Conservation (phyloP, 2,797 vertebrate species). For the Diplodus puntazzo region DNA sequence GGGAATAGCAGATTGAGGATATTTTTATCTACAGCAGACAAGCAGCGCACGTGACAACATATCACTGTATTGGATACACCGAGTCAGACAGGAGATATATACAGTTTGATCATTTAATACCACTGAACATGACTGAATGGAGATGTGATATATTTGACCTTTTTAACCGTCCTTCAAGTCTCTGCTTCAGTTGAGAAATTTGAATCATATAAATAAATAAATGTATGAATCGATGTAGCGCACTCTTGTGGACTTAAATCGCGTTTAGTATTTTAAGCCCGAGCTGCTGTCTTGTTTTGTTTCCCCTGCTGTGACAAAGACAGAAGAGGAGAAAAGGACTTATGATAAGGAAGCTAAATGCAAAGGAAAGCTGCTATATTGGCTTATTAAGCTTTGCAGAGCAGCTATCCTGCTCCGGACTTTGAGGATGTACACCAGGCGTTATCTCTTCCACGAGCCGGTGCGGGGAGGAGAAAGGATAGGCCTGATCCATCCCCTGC, state of each 20-base stretch:
- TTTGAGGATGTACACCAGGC: conserved; percentile 69
- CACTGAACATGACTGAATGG: conserved; percentile 14
- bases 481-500: conserved; percentile 70
- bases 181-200: conserved; percentile 14
- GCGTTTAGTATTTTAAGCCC: conserved; percentile 21
- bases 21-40: conserved; percentile 19
- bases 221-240: conserved; percentile 17
- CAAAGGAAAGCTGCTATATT: conserved; percentile 63
- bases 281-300: conserved; percentile 32
- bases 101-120: background rate
- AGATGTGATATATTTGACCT: conserved; percentile 28
- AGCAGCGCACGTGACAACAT: background rate
- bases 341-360: conserved; percentile 61
- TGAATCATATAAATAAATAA: conserved; percentile 12
- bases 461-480: conserved; percentile 47
- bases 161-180: conserved; percentile 42
- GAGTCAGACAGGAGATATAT: conserved; percentile 11
- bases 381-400: conserved; percentile 65
- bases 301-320: conserved; percentile 42
- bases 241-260: conserved; percentile 23
- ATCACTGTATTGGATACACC: background rate
- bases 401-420: conserved; percentile 52
- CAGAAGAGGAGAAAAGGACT: conserved; percentile 25
- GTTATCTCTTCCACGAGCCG: conserved; percentile 73
- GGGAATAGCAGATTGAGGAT: conserved; percentile 33